Conservation (phyloP, 2,113 vertebrate species). For the Xenopus borealis region DNA sequence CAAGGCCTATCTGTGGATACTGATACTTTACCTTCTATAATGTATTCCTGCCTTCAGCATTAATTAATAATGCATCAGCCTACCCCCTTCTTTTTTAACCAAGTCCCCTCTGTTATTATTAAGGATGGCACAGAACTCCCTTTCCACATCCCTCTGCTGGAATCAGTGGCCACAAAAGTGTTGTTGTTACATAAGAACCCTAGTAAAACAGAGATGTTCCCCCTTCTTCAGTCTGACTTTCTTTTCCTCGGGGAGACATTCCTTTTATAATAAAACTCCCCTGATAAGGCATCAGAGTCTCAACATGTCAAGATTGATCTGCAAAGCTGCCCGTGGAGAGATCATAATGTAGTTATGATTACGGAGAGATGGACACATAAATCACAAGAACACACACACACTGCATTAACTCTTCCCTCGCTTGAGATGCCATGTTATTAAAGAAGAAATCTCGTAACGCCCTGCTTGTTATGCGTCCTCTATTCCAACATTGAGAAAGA, state of each 20-base stretch:
- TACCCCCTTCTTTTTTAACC: neutral
- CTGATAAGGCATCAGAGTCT: slow-evolving; percentile 36
- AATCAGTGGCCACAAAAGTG: neutral
- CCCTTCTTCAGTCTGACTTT: neutral
- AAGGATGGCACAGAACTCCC: neutral
- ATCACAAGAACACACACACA: neutral
- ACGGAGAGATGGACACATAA: slow-evolving; percentile 23
- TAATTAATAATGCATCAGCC: neutral
- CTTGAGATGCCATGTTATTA: neutral
- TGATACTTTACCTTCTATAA: too few species aligned
- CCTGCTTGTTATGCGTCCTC: too few species aligned
- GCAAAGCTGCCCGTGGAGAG: slow-evolving; percentile 26
- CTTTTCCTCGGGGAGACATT: slow-evolving; percentile 28
- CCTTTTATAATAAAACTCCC: slow-evolving; percentile 30
- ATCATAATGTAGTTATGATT: slow-evolving; percentile 38
- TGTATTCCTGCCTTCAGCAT: too few species aligned
- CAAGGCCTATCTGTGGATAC: too few species aligned
- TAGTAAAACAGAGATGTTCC: slow-evolving; percentile 1
- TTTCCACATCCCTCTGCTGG: neutral
- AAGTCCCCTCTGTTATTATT: neutral
- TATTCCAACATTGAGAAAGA: too few species aligned
- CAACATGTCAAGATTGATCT: slow-evolving; percentile 38
- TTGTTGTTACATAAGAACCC: neutral
- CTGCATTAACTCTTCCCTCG: slow-evolving; percentile 8
- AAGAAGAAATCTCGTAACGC: too few species aligned